Percentiles rank a stretch among this genome's conserved stretches.
Conservation (phyloP, 2,113 vertebrate genomes). For the Tetrao urogallus region DNA sequence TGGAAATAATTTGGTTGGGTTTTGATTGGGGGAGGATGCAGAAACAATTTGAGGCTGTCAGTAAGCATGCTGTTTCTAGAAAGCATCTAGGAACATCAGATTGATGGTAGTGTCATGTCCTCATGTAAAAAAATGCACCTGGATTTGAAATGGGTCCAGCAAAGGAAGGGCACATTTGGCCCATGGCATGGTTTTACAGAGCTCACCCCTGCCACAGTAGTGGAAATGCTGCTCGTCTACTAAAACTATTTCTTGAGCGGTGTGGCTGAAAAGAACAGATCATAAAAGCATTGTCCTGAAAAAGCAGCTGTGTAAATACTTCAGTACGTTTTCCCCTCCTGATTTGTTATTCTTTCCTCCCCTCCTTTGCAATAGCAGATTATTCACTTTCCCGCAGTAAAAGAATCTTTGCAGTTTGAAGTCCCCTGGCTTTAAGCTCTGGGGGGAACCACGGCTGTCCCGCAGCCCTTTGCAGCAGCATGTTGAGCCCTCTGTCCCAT, state of each 20-base stretch:
- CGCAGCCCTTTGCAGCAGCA: neutral
- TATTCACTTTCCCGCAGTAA: neutral
- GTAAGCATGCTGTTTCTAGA: neutral
- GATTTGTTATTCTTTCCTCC: conserved; percentile 58
- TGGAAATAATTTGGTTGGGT: fast-evolving
- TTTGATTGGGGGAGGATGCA: neutral
- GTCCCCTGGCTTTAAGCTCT: neutral
- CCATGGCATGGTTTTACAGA: neutral
- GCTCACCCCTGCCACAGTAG: neutral
- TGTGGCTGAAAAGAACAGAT: neutral
- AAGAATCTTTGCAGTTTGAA: conserved; percentile 28
- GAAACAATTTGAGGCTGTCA: neutral
- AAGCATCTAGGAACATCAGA: neutral
- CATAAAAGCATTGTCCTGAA: conserved; percentile 27
- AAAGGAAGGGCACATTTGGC: neutral
- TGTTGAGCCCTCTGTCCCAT: neutral
- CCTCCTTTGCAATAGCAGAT: conserved; percentile 1
- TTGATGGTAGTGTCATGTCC: fast-evolving
- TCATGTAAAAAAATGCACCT: neutral
- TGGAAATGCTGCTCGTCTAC: neutral
- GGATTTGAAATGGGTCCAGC: neutral
- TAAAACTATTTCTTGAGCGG: neutral
- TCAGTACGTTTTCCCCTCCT: conserved; percentile 53
- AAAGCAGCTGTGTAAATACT: conserved; percentile 68
- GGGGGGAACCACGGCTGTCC: neutral